phyloP scores from a whole-genome alignment of 2,113 vertebrate genomes.

The Nothocercus julius region DNA sequence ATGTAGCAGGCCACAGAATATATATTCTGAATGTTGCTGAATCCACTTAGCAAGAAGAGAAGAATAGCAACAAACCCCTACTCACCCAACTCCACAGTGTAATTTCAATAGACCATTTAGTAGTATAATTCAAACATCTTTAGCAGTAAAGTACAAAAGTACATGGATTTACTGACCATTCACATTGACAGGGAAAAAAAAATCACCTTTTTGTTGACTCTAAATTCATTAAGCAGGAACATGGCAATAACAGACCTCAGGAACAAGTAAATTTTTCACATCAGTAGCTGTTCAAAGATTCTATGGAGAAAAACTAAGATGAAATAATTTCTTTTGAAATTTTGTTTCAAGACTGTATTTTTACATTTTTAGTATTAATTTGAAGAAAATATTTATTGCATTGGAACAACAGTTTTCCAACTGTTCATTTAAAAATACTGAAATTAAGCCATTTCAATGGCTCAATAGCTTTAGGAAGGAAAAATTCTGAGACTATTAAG shows the following conservation, averaged over 20 bases:
- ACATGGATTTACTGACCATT: neutral
- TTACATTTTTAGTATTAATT: neutral
- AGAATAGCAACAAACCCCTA: neutral
- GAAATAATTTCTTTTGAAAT: neutral
- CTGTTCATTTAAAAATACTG: neutral
- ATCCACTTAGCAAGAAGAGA: neutral
- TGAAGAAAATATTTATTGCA: neutral
- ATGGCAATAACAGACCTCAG: neutral
- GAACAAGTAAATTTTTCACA: neutral
- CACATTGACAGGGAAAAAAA: neutral
- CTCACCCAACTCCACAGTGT: neutral
- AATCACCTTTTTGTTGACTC: neutral
- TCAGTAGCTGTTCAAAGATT: neutral
- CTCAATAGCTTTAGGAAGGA: neutral
- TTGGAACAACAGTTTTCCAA: neutral
- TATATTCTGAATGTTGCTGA: neutral
- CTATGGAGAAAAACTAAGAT: neutral
- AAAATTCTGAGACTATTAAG: neutral
- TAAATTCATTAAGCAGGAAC: neutral
- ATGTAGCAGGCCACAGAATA: neutral
- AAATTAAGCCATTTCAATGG: neutral
- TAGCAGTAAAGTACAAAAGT: neutral
- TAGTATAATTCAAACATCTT: neutral
- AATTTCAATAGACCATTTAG: neutral
- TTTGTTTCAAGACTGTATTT: neutral